phyloP scores from a whole-genome alignment of 2,797 vertebrate genomes.

The Melanotaenia maccullochi region DNA sequence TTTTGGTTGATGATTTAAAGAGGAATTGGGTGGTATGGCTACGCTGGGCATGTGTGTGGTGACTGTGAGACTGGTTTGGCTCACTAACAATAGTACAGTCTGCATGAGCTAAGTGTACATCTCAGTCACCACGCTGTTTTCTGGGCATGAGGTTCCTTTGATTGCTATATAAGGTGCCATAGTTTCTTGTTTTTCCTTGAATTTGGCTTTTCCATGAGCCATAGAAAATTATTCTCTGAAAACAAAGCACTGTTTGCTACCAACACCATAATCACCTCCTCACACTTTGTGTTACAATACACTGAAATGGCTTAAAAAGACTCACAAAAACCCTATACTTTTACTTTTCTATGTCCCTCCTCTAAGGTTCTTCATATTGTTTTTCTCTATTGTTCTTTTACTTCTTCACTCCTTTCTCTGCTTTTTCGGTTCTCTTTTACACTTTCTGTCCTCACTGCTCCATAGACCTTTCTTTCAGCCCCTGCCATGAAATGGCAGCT shows the following conservation, averaged over 20 bases:
- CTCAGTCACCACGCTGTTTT: constrained; percentile 23
- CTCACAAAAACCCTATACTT: constrained; percentile 32
- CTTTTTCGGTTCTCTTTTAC: constrained; percentile 46
- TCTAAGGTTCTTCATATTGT: constrained; percentile 26
- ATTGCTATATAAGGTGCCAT: constrained; percentile 33
- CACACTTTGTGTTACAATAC: constrained; percentile 60
- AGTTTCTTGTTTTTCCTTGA: constrained; percentile 39
- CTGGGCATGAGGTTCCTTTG: constrained; percentile 17
- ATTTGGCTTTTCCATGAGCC: constrained; percentile 38
- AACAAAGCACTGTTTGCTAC: constrained; percentile 32
- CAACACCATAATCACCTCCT: constrained; percentile 46
- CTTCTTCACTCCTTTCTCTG: constrained; percentile 31
- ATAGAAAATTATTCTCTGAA: constrained; percentile 62
- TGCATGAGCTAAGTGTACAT: constrained; percentile 46
- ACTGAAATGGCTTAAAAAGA: constrained; percentile 57
- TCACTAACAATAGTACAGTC: constrained; percentile 54
- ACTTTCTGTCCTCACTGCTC: constrained; percentile 38
- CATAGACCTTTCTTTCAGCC: constrained; percentile 69
- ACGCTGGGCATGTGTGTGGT: constrained; percentile 8
- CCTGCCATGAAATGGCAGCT: constrained; percentile 77
- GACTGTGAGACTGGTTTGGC: constrained; percentile 18
- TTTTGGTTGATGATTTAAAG: constrained; percentile 18
- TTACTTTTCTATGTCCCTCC: constrained; percentile 30
- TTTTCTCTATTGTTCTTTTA: constrained; percentile 31
- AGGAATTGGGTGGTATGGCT: neutral